Base-by-base conservation (phyloP, 2,113 vertebrate species). In the Otus sunia region DNA sequence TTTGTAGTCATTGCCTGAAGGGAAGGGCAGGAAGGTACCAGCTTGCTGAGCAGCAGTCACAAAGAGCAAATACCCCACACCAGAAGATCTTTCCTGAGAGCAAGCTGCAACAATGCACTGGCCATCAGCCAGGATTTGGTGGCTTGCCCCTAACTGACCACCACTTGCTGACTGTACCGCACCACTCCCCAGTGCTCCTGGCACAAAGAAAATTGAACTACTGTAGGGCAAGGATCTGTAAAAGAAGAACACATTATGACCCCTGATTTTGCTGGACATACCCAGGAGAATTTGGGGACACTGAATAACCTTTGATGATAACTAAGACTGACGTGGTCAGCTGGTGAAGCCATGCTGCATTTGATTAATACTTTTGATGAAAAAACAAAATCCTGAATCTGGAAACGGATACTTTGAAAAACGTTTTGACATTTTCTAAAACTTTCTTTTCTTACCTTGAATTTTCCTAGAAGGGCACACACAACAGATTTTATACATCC, bases 131-230 rank as follows among this genome's bases (percentile, higher is more conserved):
- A 37, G 45, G 69, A 56, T n/a, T 59, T 63, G 78, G 56, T 85
- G 50, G 64, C 56, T 59, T 78, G 37, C 10, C 52, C 47, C 45
- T 34, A n/a, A 13, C 12, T 25, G 19, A 75, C 32, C 17, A 30
- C 9, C 76, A 17, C 13, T 37, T 27, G 4, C 39, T 52, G 49
- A 15, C 50, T 20, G n/a, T 20, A 12, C 27, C 36, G 47, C 66
- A 12, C 26, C 0, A 0, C 56, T 91, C 50, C 60, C 34, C 3
- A 1, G 10, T 9, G 25, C 59, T 62, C 36, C 69, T 19, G 17
- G 45, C n/a, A 71, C 50, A 39, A 43, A 67, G 18, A 36, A 76
- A n/a, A 71, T 53, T 23, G 34, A 30, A 6, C 34, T 36, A 50
- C 11, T 36, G 34, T 34, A 58, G 56, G 43, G 12, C 37, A 67